These are phyloP conservation scores for Hylomyscus alleni DNA, from an alignment of 2,797 vertebrate species.

Conservation along the genomic window DNA sequence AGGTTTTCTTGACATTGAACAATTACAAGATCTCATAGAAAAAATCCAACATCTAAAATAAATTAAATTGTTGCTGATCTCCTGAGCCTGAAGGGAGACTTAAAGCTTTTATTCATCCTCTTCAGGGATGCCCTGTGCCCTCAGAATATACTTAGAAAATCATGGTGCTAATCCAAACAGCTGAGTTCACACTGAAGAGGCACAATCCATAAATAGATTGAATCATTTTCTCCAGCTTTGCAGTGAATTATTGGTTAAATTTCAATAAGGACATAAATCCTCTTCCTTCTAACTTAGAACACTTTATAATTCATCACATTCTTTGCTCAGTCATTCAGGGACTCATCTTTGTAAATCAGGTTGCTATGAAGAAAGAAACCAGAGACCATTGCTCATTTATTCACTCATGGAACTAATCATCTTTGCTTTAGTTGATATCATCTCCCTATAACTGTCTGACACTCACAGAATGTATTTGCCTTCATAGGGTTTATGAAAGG, in stretches of 20 bases:
- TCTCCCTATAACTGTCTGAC: not conserved
- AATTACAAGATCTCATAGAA: slow-evolving; percentile 4
- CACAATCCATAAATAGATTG: slow-evolving; percentile 33
- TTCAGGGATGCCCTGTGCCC: not conserved
- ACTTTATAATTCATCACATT: not conserved
- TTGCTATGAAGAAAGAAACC: not conserved
- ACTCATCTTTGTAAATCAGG: not conserved
- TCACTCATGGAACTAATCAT: not conserved
- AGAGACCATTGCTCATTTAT: not conserved
- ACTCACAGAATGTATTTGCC: not conserved
- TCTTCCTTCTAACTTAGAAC: not conserved
- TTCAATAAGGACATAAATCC: slow-evolving; percentile 10
- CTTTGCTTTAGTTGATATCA: not conserved
- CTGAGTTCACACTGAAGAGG: slow-evolving; percentile 47
- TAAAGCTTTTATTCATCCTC: not conserved
- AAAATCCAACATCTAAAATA: slow-evolving; percentile 44
- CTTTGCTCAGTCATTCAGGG: not conserved
- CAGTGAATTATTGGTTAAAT: slow-evolving; percentile 23
- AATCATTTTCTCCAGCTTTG: slow-evolving; percentile 32
- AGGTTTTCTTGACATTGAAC: slow-evolving; percentile 20
- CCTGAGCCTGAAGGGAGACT: not conserved
- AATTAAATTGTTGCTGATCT: slow-evolving; percentile 1
- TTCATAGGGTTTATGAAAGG: not conserved
- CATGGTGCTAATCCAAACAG: not conserved
- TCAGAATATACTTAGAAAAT: not conserved